phyloP scores from a whole-genome alignment of 2,797 vertebrate species.

The Tauraco hartlaubi region DNA sequence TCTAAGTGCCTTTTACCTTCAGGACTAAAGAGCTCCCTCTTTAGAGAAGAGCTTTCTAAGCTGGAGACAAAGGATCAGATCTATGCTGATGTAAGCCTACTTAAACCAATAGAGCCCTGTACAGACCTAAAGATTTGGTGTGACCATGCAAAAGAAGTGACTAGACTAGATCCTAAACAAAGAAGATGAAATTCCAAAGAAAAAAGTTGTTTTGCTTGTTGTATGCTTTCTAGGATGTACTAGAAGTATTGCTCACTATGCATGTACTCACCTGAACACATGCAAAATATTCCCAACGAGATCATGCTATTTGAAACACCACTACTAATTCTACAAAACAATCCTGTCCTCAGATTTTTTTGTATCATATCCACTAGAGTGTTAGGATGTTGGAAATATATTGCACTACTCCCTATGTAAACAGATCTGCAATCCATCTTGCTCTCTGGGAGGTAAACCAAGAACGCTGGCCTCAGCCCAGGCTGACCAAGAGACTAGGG shows the following conservation, averaged over 20 bases:
- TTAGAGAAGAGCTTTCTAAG: neutral
- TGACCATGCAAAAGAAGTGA: neutral
- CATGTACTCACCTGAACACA: neutral
- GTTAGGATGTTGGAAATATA: neutral
- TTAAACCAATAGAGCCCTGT: neutral
- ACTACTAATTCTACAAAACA: neutral
- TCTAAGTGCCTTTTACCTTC: neutral
- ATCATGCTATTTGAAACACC: neutral
- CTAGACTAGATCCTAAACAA: neutral
- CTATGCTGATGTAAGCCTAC: neutral
- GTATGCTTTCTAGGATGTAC: neutral
- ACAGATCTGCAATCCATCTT: neutral
- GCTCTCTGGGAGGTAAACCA: neutral
- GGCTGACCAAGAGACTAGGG: neutral
- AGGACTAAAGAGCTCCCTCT: neutral
- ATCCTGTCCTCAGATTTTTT: neutral
- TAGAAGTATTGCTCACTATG: neutral
- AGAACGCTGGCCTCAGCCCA: neutral
- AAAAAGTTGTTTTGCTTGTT: neutral
- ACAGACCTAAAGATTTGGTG: neutral
- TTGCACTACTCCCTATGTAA: neutral
- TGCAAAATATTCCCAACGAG: neutral
- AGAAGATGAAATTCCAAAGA: neutral
- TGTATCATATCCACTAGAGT: neutral
- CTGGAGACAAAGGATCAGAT: neutral